phyloP scores from a whole-genome alignment of 2,888 invertebrate genomes.

The Dasysyrphus albostriatus region DNA sequence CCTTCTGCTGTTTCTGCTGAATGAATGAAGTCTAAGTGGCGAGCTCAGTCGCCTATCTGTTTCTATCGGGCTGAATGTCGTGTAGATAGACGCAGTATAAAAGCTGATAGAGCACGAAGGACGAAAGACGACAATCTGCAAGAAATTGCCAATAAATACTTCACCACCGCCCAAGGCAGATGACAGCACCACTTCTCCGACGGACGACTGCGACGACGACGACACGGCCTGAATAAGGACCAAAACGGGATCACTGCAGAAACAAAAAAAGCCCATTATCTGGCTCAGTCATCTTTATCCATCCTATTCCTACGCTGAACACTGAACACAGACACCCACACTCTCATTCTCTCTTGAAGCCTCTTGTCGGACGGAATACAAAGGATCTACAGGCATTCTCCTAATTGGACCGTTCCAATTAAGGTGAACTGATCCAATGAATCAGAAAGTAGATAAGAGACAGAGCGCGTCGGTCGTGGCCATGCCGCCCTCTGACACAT shows the following conservation, averaged over 20 bases:
- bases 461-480: constrained; percentile 63
- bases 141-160: constrained; percentile 75
- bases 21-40: constrained; percentile 57
- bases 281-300: constrained; percentile 71
- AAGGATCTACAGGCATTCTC: constrained; percentile 70
- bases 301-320: constrained; percentile 10
- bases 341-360: constrained; percentile 36
- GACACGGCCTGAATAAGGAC: constrained; percentile 57
- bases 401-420: constrained; percentile 79
- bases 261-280: constrained; percentile 66
- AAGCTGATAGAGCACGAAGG: constrained; percentile 72
- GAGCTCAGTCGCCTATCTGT: constrained; percentile 38
- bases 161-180: constrained; percentile 68
- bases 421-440: constrained; percentile 83
- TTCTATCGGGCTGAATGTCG: constrained; percentile 52
- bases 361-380: constrained; percentile 66
- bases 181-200: constrained; percentile 65
- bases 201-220: constrained; percentile 8
- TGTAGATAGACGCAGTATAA: constrained; percentile 52
- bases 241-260: constrained; percentile 64
- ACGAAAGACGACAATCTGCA: constrained; percentile 62
- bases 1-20: constrained; percentile 1
- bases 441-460: constrained; percentile 82
- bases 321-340: constrained; percentile 1
- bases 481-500: constrained; percentile 56